phyloP scores from a whole-genome alignment of 35 echinoderm and acorn worm species.

The Apostichopus parvimensis region DNA sequence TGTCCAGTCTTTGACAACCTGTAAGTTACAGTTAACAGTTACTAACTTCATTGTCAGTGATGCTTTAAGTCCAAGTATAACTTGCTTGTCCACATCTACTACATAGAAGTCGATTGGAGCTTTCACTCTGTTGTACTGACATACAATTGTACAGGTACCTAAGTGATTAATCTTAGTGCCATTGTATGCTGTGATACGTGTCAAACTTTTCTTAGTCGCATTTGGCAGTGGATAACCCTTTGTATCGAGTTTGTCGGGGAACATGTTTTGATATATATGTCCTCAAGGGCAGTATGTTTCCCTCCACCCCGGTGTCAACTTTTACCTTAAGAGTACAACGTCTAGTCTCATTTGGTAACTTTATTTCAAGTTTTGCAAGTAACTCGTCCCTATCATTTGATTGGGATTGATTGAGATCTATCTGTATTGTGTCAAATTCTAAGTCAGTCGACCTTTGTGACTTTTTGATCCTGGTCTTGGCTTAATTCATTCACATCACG shows the following conservation, averaged over 20 bases:
- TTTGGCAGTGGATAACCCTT: slow-evolving; percentile 26
- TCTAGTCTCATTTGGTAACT: too few relatives aligned
- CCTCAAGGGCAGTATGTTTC: slow-evolving; percentile 41
- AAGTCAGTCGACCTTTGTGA: too few relatives aligned
- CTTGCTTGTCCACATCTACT: slow-evolving; percentile 49
- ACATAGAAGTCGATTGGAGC: slow-evolving; percentile 35
- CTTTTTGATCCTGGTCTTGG: too few relatives aligned
- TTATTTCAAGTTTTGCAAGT: too few relatives aligned
- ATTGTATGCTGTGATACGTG: slow-evolving; percentile 41
- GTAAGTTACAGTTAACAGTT: slow-evolving; percentile 19
- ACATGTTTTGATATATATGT: slow-evolving; percentile 33
- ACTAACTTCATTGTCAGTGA: not conserved
- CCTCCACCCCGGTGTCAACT: slow-evolving; percentile 49
- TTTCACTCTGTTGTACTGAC: slow-evolving; percentile 7
- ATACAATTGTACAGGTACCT: slow-evolving; percentile 20
- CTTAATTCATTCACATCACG: too few relatives aligned
- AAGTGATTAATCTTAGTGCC: slow-evolving; percentile 31
- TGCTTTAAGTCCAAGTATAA: not conserved
- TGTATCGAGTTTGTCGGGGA: slow-evolving; percentile 30
- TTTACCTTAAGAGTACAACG: not conserved
- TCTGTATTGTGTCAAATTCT: too few relatives aligned
- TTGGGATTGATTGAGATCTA: too few relatives aligned
- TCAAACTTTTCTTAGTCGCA: not conserved
- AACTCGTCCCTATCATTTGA: too few relatives aligned
- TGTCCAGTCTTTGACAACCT: not conserved